Base-by-base conservation (phyloP, 2,113 vertebrate species). In the Sakesphorus luctuosus region DNA sequence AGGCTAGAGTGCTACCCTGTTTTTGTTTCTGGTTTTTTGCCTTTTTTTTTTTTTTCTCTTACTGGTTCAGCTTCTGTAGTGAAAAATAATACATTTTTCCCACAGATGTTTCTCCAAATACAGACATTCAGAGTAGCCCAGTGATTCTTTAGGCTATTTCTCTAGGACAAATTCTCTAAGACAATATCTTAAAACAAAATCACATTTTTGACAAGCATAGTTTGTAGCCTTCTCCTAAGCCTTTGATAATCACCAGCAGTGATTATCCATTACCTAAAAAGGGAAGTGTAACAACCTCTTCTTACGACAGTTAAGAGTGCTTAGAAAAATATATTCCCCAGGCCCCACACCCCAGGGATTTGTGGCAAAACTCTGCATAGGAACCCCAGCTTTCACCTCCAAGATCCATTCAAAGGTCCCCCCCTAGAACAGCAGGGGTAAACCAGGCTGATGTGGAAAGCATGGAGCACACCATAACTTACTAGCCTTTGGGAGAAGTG, bases 321-420 rank as follows among this genome's bases (percentile, higher is more conserved):
- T 52, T 58, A 66, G 17, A 52, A 76, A 72, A 73, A 76, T 6
- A 38, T 3, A 49, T 7, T 5, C 5, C 24, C n/a, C 13, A 36
- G 59, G 55, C 1, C 21, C 55, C 25, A 63, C 33, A 17, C 11
- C 24, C 0, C 0, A 44, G 4, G 9, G 8, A 33, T 24, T 53
- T 49, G 19, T 33, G 19, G 3, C 38, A 84, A 55, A 91, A 47
- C 4, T 53, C 3, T 29, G 4, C 18, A 3, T 16, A 58, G 43
- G 28, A 89, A 5, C 7, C 1, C 3, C 2, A 5, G 18, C 9
- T 85, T 50, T 29, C 44, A 28, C 20, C 28, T 83, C 15, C 23
- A 18, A 0, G 0, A 18, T 52, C 20, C 15, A 5, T 13, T 19
- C 2, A 3, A 40, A 8, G 5, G 18, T 61, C 19, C 13, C 13